Evolutionary conservation across 2,797 vertebrate genomes (phyloP).

Genomic region (Allobates femoralis): DNA sequence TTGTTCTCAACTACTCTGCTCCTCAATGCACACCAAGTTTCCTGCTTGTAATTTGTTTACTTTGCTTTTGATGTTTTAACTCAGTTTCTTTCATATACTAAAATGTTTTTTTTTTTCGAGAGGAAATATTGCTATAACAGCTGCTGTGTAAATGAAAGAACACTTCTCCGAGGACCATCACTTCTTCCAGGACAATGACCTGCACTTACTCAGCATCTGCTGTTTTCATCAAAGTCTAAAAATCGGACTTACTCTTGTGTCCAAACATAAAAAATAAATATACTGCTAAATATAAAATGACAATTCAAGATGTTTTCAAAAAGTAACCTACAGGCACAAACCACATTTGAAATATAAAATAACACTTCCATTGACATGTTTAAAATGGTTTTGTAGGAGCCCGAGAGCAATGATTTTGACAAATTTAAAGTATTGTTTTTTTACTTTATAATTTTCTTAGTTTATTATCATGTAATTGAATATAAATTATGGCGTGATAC

Average conservation of each 20-base stretch:
- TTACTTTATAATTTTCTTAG: not conserved
- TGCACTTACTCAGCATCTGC: constrained; percentile 56
- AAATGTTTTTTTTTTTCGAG: constrained; percentile 42
- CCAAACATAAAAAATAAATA: constrained; percentile 56
- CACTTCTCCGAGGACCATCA: constrained; percentile 58
- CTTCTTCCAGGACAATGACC: constrained; percentile 61
- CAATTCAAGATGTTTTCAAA: not conserved
- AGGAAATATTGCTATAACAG: constrained; percentile 52
- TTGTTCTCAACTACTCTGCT: constrained; percentile 7
- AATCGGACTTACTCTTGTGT: constrained; percentile 9
- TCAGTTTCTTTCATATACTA: constrained; percentile 36
- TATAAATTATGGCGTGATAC: not conserved
- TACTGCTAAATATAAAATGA: constrained; percentile 61
- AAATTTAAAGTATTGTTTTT: not conserved
- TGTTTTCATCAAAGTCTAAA: constrained; percentile 39
- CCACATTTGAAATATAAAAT: not conserved
- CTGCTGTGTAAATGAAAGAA: constrained; percentile 59
- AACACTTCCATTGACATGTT: not conserved
- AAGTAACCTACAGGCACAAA: not conserved
- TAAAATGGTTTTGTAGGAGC: not conserved
- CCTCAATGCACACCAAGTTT: constrained; percentile 12
- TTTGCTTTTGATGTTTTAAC: constrained; percentile 44
- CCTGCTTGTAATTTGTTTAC: constrained; percentile 45
- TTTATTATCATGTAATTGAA: not conserved
- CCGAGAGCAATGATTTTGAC: not conserved